Conservation (phyloP, 2,113 vertebrate species). For the Melanostigma gelatinosum region DNA sequence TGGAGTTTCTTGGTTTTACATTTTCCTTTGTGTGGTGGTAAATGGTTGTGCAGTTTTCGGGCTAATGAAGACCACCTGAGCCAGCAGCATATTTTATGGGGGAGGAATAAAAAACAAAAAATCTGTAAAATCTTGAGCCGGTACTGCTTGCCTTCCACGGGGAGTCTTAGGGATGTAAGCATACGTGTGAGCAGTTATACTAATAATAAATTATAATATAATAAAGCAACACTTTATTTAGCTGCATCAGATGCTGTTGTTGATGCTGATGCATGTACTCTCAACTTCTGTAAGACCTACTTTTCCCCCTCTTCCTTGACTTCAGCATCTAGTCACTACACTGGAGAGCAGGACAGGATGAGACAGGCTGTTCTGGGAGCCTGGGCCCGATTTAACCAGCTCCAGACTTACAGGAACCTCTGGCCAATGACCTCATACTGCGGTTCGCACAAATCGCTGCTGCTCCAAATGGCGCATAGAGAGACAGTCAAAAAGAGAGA, state of each 20-base stretch:
- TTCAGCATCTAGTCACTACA: constrained; percentile 40
- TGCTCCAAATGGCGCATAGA: constrained; percentile 71
- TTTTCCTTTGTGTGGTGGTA: constrained; percentile 64
- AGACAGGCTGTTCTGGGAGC: constrained; percentile 68
- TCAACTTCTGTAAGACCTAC: not conserved
- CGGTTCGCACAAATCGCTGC: constrained; percentile 75
- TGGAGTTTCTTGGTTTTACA: constrained; percentile 58
- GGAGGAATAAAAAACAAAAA: constrained; percentile 66
- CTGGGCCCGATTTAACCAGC: constrained; percentile 74
- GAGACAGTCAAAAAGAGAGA: constrained; percentile 58
- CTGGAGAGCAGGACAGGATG: constrained; percentile 54
- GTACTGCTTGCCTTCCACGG: constrained; percentile 62
- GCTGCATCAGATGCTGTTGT: constrained; percentile 4
- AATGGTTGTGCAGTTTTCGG: constrained; percentile 59
- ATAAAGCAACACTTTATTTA: constrained; percentile 33
- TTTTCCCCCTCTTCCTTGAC: constrained; percentile 22
- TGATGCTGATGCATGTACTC: not conserved
- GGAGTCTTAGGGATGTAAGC: constrained; percentile 55
- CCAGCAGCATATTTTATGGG: constrained; percentile 72
- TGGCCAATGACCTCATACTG: constrained; percentile 79
- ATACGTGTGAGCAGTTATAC: constrained; percentile 43
- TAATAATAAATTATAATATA: too few relatives aligned
- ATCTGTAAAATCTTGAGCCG: constrained; percentile 77
- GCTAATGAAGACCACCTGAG: constrained; percentile 84
- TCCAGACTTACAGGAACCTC: constrained; percentile 80